These are phyloP conservation scores for Wiebesia pumilae DNA, from an alignment of 1,140 invertebrate species.

Conservation along the genomic window DNA sequence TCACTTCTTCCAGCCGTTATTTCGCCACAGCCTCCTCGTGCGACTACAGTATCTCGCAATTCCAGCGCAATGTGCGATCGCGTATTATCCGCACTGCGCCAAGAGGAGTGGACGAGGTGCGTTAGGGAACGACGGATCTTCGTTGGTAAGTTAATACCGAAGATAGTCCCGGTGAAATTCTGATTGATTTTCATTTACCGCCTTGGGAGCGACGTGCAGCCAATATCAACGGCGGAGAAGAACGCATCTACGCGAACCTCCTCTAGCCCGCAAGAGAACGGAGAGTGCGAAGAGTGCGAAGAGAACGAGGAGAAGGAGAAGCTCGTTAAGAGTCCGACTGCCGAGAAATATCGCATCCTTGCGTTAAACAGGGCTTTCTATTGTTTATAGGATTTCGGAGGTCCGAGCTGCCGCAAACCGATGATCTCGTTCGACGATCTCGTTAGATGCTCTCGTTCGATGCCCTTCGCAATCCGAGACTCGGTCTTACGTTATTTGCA, in stretches of 20 bases:
- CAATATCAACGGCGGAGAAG: conserved; percentile 2
- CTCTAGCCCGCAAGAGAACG: no score
- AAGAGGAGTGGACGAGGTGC: no score
- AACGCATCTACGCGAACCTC: not conserved
- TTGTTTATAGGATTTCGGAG: conserved; percentile 20
- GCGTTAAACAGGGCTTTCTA: conserved; percentile 16
- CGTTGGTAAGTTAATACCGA: no score
- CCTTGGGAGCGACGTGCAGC: not conserved
- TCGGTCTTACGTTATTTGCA: conserved; percentile 8
- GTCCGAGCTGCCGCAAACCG: not conserved
- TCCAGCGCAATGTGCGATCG: no score
- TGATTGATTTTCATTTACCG: conserved; percentile 1
- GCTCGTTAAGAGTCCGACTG: not conserved
- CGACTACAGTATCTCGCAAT: no score
- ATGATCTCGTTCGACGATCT: no score
- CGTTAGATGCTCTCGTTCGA: not conserved
- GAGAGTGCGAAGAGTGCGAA: not conserved
- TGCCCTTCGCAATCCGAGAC: not conserved
- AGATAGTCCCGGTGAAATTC: not conserved
- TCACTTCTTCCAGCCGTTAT: no score
- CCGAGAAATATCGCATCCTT: conserved; percentile 3
- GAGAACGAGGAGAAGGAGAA: not conserved
- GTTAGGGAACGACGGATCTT: no score
- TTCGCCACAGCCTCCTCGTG: no score
- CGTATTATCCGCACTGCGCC: no score